phyloP scores from a whole-genome alignment of 2,888 invertebrate genomes.

The Caenorhabditis auriculariae region DNA sequence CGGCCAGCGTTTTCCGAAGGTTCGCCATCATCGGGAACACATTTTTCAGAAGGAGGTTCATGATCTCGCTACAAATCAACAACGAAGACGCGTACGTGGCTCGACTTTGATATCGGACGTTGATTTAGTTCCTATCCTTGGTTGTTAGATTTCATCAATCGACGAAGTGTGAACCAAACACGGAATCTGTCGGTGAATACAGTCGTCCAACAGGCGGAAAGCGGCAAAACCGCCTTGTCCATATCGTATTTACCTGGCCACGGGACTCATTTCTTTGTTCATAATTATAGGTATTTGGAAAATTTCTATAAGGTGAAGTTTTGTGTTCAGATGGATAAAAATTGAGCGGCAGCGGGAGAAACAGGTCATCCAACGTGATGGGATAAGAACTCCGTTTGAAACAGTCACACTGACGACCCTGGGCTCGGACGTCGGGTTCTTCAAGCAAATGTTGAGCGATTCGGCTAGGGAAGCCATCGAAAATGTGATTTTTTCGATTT shows the following conservation, averaged over 20 bases:
- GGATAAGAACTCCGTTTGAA: conserved; percentile 55
- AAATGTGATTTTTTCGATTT: conserved; percentile 2
- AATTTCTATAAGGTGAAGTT: background rate
- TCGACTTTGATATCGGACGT: background rate
- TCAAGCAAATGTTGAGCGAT: conserved; percentile 37
- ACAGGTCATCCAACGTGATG: conserved; percentile 52
- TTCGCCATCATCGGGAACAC: conserved; percentile 46
- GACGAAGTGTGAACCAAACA: conserved; percentile 46
- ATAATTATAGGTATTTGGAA: conserved; percentile 31
- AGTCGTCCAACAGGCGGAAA: conserved; percentile 48
- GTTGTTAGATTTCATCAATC: conserved; percentile 60
- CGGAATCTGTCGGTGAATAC: conserved; percentile 44
- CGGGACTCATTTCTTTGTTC: conserved; percentile 56
- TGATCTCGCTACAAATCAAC: conserved; percentile 52
- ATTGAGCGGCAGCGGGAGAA: conserved; percentile 57
- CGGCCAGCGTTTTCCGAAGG: conserved; percentile 33
- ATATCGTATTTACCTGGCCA: conserved; percentile 55
- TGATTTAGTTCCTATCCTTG: conserved; percentile 56
- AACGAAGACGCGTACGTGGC: conserved; percentile 55
- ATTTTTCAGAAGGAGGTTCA: conserved; percentile 47
- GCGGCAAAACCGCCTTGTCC: conserved; percentile 48
- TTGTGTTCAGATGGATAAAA: conserved; percentile 39
- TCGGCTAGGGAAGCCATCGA: conserved; percentile 55
- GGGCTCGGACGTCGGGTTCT: conserved; percentile 44
- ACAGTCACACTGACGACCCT: conserved; percentile 61